Conservation (phyloP, 2,797 vertebrate genomes). For the Brotula barbata region DNA sequence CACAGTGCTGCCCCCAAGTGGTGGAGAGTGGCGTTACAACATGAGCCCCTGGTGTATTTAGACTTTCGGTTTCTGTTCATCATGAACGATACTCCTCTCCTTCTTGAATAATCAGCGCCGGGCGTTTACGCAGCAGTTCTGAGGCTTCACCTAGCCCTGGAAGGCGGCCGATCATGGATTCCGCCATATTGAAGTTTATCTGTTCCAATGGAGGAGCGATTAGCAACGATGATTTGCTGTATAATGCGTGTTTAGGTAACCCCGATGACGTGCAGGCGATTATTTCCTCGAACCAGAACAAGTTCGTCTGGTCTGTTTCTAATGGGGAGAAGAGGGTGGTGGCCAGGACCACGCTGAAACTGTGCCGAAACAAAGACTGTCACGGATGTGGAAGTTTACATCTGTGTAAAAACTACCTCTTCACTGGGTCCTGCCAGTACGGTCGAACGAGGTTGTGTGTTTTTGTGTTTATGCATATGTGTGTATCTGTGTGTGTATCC, state of each 20-base stretch:
- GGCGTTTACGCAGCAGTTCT: fast-evolving
- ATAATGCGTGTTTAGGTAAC: neutral
- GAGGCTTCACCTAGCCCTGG: neutral
- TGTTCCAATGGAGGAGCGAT: conserved; percentile 67
- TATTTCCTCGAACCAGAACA: neutral
- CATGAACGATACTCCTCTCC: neutral
- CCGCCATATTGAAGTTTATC: conserved; percentile 41
- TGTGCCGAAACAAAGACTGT: conserved; percentile 64
- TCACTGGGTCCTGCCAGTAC: conserved; percentile 61
- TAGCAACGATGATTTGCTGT: conserved; percentile 14
- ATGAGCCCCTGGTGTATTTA: fast-evolving
- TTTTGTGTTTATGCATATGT: neutral
- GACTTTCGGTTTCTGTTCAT: conserved; percentile 75
- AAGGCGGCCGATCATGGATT: conserved; percentile 22
- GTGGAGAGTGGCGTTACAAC: neutral
- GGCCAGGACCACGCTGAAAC: conserved; percentile 50
- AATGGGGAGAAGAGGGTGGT: conserved; percentile 59
- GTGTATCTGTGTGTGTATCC: neutral
- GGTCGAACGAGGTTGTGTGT: conserved; percentile 40
- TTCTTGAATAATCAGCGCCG: fast-evolving
- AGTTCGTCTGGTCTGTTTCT: neutral
- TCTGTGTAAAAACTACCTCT: conserved; percentile 69
- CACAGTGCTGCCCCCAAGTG: conserved; percentile 35
- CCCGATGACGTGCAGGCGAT: fast-evolving
- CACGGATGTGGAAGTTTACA: conserved; percentile 63